Evolutionary conservation across 2,888 invertebrate species (phyloP).

Genomic region (Euclidia mi): DNA sequence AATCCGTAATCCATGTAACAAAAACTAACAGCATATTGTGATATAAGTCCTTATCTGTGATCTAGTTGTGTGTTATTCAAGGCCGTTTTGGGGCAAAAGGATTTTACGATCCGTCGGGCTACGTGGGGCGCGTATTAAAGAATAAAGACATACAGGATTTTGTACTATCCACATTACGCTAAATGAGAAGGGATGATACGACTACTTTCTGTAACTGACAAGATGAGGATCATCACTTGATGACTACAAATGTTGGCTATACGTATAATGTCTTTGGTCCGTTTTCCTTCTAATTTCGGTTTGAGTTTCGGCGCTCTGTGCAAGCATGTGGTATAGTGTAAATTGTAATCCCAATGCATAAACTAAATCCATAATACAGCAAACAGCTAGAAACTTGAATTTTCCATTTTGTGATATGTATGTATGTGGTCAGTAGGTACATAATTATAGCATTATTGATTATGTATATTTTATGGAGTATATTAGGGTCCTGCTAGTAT

Average conservation of each 20-base stretch:
- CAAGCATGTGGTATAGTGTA: background rate
- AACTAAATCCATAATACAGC: too few species aligned
- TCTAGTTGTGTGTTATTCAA: conserved; percentile 69
- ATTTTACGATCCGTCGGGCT: conserved; percentile 68
- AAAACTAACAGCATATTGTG: conserved; percentile 64
- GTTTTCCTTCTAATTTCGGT: conserved; percentile 27
- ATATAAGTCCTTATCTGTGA: conserved; percentile 68
- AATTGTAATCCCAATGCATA: conserved; percentile 2
- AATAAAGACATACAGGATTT: conserved; percentile 60
- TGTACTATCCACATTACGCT: conserved; percentile 64
- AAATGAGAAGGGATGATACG: conserved; percentile 63
- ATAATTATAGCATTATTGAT: too few species aligned
- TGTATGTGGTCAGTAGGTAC: too few species aligned
- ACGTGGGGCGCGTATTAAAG: conserved; percentile 67
- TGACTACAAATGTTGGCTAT: conserved; percentile 48
- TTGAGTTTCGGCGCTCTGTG: conserved; percentile 13
- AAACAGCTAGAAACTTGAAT: background rate
- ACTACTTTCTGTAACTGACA: conserved; percentile 63
- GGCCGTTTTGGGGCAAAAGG: conserved; percentile 67
- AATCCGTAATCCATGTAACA: conserved; percentile 50
- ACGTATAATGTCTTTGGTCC: conserved; percentile 23
- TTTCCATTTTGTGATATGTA: background rate
- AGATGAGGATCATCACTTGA: conserved; percentile 58
- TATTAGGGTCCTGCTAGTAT: too few species aligned
- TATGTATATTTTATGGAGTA: too few species aligned